Conservation (phyloP, 2,888 invertebrate species). For the Pyrrhia umbra region DNA sequence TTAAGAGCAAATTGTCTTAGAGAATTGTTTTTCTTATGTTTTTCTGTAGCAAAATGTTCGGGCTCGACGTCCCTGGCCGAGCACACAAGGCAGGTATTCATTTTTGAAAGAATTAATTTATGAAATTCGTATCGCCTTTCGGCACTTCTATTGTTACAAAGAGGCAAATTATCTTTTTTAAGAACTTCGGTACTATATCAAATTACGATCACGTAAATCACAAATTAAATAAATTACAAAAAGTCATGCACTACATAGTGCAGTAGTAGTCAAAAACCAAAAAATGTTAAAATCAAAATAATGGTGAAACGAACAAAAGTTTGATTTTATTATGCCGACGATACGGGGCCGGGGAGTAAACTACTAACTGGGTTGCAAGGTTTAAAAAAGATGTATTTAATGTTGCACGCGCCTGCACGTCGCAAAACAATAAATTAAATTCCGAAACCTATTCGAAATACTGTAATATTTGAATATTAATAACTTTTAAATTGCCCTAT, state of each 20-base stretch:
- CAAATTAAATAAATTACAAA: slow-evolving; percentile 10
- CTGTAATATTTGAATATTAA: too few species aligned
- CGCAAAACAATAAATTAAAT: too few species aligned
- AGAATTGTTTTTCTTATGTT: slow-evolving; percentile 59
- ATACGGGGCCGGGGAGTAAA: background rate
- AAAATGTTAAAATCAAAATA: slow-evolving; percentile 37
- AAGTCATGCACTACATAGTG: slow-evolving; percentile 2
- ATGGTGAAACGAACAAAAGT: slow-evolving; percentile 32
- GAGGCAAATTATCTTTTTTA: background rate
- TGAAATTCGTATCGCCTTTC: slow-evolving; percentile 5
- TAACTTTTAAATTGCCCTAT: too few species aligned
- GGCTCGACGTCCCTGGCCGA: slow-evolving; percentile 28
- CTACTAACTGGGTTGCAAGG: slow-evolving; percentile 24
- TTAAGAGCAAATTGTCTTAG: slow-evolving; percentile 52
- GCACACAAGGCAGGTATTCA: slow-evolving; percentile 61
- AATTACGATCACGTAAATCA: background rate
- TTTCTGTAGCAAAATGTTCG: slow-evolving; percentile 57
- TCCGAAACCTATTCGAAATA: too few species aligned
- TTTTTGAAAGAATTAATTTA: slow-evolving; percentile 34
- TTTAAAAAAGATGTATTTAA: too few species aligned
- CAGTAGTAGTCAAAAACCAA: slow-evolving; percentile 17
- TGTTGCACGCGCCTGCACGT: too few species aligned
- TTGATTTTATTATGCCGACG: slow-evolving; percentile 25
- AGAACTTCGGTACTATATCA: background rate
- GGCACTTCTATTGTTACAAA: slow-evolving; percentile 6